Percentiles rank a stretch among this genome's conserved stretches.
Evolutionary conservation across 2,797 vertebrate species (phyloP).

Genomic region (Synaphobranchus kaupii): DNA sequence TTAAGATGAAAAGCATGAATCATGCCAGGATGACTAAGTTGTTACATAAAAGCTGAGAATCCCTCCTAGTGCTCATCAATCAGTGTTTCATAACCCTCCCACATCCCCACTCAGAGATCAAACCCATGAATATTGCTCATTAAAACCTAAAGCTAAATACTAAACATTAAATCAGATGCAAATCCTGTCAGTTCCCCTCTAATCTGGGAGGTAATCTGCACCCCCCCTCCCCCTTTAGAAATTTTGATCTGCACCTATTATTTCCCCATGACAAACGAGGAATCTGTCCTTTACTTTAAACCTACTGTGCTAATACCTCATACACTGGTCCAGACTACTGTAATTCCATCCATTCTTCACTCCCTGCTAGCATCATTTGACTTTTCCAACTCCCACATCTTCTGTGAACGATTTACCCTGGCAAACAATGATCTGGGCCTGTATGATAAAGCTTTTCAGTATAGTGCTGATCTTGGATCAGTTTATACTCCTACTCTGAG

Average conservation of each 20-base stretch:
- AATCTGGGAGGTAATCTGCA: neutral
- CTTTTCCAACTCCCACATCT: neutral
- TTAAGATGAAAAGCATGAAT: slow-evolving; percentile 55
- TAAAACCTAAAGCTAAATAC: slow-evolving; percentile 44
- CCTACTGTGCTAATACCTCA: neutral
- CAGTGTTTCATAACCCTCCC: slow-evolving; percentile 61
- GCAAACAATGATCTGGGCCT: neutral
- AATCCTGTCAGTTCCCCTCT: neutral
- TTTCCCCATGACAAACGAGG: neutral
- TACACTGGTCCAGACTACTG: neutral
- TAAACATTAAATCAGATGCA: slow-evolving; percentile 30
- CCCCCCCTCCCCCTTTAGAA: neutral
- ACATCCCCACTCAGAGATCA: slow-evolving; percentile 48
- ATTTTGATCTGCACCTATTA: neutral
- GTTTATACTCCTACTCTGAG: too few species aligned
- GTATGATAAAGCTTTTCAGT: neutral
- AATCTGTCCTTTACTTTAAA: neutral
- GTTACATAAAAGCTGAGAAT: slow-evolving; percentile 69
- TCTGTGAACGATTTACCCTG: neutral
- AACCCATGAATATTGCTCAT: slow-evolving; percentile 46
- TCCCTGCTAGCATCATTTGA: neutral
- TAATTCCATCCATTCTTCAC: neutral
- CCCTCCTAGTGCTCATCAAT: slow-evolving; percentile 57
- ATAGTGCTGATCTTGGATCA: neutral
- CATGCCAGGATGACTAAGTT: slow-evolving; percentile 65